Evolutionary conservation across 2,113 vertebrate species (phyloP), one percentile per base, ranked within the genome.

Genomic region (Bubo bubo): DNA sequence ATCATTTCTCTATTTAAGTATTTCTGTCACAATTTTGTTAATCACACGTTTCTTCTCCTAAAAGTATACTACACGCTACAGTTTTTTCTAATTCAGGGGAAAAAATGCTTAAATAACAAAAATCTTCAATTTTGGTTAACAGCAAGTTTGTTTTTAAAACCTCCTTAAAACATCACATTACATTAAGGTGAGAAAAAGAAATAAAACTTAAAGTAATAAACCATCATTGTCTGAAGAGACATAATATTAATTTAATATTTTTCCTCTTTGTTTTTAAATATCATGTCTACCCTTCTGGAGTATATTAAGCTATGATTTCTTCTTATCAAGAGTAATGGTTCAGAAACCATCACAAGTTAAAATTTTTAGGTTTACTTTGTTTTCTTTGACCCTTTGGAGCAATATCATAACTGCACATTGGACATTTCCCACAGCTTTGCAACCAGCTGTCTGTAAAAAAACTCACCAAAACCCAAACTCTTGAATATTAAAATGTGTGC

Each of bases 391-490:
- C 75, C 97, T 98, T 84, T 96, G 97, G 98, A 67, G 98, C 94
- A 96, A 98, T 98, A 95, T 98, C 97, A 62, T 93, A 98, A 94
- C 97, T 98, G 45, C 98, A 98, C 95, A 98, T 97, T 82, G 98
- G 98, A 96, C 97, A 98, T 85, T 98, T 98, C 55, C 97, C 94
- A 73, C 74, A 98, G 15, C 97, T 98, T 95, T 98, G 95, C 81
- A 99, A 97, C 96, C 97, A 99, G 18, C 94, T 98, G 67, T 97
- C 98, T 76, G 12, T 47, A 50, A 73, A 83, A 72, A 82, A 37
- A 1, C 0, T 0, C 63, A 82, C 5, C 14, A 98, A 96, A 98
- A 98, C 7, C 16, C 32, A 98, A 94, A 91, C 95, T 98, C 63
- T 90, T 98, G 94, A 47, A 96, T 73, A 93, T 81, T 90, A 97